These are phyloP conservation scores for Latrodectus hesperus DNA, from an alignment of 2,888 invertebrate genomes.

Conservation along the genomic window DNA sequence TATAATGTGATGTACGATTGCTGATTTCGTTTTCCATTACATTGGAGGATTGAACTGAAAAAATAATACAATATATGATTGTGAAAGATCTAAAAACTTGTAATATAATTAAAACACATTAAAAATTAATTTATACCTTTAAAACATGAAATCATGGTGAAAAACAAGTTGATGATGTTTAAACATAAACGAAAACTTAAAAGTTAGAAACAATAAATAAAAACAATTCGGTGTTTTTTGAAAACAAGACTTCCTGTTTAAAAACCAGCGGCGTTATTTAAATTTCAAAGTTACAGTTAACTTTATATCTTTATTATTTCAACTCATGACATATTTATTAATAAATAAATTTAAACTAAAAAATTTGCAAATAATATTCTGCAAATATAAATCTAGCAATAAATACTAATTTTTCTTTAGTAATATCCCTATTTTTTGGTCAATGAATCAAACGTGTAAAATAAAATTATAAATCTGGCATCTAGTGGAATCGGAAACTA, in stretches of 20 bases:
- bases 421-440: too few relatives aligned
- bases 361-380: too few relatives aligned
- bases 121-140: conserved; percentile 33
- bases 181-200: conserved; percentile 9
- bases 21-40: conserved; percentile 34
- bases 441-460: too few relatives aligned
- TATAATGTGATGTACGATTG: conserved; percentile 36
- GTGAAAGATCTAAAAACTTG: background rate
- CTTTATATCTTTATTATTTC: background rate
- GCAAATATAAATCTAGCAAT: too few relatives aligned
- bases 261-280: conserved; percentile 33
- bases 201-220: conserved; percentile 18
- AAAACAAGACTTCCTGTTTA: background rate
- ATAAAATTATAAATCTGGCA: too few relatives aligned
- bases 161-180: background rate
- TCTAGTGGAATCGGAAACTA: background rate
- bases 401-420: too few relatives aligned
- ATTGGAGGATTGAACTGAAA: conserved; percentile 42
- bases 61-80: background rate
- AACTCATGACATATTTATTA: too few relatives aligned
- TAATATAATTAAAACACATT: background rate
- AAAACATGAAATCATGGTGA: conserved; percentile 58
- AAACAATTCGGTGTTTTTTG: conserved; percentile 10
- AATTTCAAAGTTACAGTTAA: conserved; percentile 19
- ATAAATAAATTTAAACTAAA: too few relatives aligned